Conservation (phyloP, 64 coral and sea anemone species). For the Actinia equina region DNA sequence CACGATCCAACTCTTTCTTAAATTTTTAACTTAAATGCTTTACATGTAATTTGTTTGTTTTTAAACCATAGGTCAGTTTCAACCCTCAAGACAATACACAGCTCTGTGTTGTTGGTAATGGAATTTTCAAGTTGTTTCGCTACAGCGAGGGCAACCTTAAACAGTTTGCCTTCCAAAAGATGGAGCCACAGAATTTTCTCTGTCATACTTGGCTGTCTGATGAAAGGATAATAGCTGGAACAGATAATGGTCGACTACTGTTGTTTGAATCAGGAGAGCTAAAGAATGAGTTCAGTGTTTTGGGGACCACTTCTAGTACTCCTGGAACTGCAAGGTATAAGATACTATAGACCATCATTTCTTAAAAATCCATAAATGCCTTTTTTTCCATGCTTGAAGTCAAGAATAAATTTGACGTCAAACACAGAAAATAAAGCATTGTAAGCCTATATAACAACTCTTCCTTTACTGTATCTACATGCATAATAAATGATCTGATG, state of each 20-base stretch:
- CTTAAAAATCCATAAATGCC: too few relatives aligned
- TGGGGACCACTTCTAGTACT: constrained; percentile 35
- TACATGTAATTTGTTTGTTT: background rate
- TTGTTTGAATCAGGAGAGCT: constrained; percentile 98
- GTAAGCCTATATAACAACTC: too few relatives aligned
- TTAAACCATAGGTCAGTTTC: constrained; percentile 68
- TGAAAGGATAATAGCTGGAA: constrained; percentile 97
- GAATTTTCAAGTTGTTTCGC: constrained; percentile 96
- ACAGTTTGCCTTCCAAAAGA: constrained; percentile 99
- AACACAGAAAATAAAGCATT: too few relatives aligned
- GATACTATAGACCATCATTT: background rate
- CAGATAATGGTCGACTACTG: constrained; percentile 76
- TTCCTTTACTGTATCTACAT: too few relatives aligned
- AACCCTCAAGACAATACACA: constrained; percentile 99
- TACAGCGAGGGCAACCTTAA: constrained; percentile 99
- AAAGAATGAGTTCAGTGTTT: constrained; percentile 89
- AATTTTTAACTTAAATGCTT: too few relatives aligned
- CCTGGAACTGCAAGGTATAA: constrained; percentile 70
- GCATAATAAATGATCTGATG: too few relatives aligned
- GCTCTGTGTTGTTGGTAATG: constrained; percentile 95
- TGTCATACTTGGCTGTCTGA: constrained; percentile 97
- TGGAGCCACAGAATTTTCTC: constrained; percentile 98
- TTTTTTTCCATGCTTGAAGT: too few relatives aligned
- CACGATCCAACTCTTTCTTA: too few relatives aligned
- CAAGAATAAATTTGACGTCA: too few relatives aligned